Percentiles rank a stretch among this genome's conserved stretches.
Conservation (phyloP, 2,888 invertebrate species). For the Seladonia tumulorum region DNA sequence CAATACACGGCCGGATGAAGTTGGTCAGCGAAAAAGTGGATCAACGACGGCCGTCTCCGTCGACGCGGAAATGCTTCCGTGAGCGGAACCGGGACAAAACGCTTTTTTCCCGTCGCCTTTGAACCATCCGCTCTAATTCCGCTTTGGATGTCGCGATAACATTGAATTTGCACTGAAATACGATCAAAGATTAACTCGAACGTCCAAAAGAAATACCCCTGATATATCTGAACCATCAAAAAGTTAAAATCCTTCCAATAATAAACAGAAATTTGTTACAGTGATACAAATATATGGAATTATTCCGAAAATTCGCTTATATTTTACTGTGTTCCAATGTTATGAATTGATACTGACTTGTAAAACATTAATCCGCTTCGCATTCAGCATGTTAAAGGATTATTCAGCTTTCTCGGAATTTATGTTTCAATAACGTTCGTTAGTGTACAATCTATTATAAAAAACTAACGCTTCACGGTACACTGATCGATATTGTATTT, state of each 20-base stretch:
- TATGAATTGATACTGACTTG: too few relatives aligned
- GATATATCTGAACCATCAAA: not conserved
- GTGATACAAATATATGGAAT: not conserved
- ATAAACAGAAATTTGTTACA: not conserved
- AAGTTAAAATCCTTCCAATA: not conserved
- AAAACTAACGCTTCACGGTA: too few relatives aligned
- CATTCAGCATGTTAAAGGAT: too few relatives aligned
- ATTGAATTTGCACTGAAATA: not conserved
- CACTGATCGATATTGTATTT: too few relatives aligned
- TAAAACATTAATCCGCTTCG: too few relatives aligned
- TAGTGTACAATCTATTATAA: too few relatives aligned
- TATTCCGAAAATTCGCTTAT: not conserved
- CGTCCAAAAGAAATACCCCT: not conserved
- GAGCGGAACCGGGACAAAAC: not conserved
- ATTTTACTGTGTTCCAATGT: too few relatives aligned
- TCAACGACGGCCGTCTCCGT: conserved; percentile 11
- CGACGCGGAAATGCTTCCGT: conserved; percentile 11
- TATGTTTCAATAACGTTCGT: too few relatives aligned
- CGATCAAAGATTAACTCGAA: not conserved
- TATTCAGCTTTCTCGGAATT: too few relatives aligned
- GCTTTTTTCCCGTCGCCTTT: not conserved
- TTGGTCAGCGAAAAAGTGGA: conserved; percentile 12
- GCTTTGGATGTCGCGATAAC: not conserved
- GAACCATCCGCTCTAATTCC: not conserved
- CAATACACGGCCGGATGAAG: not conserved